A percentile compares a stretch with the other conserved stretches of the same genome.
Evolutionary conservation across 2,888 invertebrate species (phyloP).

Genomic region (Vandiemenella viatica): DNA sequence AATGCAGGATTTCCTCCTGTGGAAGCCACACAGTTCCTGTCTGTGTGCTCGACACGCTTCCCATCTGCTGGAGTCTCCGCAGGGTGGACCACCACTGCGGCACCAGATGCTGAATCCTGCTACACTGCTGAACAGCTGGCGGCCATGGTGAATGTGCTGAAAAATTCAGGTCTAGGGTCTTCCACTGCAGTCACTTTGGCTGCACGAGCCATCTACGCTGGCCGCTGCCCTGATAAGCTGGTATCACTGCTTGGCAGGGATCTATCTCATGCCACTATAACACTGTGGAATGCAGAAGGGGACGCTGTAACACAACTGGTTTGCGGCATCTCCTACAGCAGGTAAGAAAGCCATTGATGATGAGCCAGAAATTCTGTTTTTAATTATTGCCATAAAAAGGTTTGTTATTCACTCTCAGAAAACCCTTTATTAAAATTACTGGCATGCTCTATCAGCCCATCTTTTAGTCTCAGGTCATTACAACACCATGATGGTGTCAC

Average conservation of each 20-base stretch:
- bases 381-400: no score
- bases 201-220: slow-evolving; percentile 52
- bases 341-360: no score
- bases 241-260: slow-evolving; percentile 32
- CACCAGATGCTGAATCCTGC: slow-evolving; percentile 31
- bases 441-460: no score
- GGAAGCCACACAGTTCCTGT: slow-evolving; percentile 46
- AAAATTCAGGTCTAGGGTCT: background rate
- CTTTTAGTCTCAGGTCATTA: no score
- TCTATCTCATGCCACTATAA: slow-evolving; percentile 46
- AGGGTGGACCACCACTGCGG: slow-evolving; percentile 68
- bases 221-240: slow-evolving; percentile 45
- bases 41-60: slow-evolving; percentile 37
- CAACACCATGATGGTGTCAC: no score
- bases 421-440: no score
- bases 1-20: slow-evolving; percentile 37
- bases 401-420: no score
- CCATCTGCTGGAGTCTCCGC: slow-evolving; percentile 55
- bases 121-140: slow-evolving; percentile 50
- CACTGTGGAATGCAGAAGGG: slow-evolving; percentile 57
- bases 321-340: no score
- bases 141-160: slow-evolving; percentile 36
- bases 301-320: slow-evolving; percentile 48
- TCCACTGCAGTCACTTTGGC: slow-evolving; percentile 59
- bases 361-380: no score